phyloP scores from a whole-genome alignment of 2,888 invertebrate genomes.

The Nomada goodeniana region DNA sequence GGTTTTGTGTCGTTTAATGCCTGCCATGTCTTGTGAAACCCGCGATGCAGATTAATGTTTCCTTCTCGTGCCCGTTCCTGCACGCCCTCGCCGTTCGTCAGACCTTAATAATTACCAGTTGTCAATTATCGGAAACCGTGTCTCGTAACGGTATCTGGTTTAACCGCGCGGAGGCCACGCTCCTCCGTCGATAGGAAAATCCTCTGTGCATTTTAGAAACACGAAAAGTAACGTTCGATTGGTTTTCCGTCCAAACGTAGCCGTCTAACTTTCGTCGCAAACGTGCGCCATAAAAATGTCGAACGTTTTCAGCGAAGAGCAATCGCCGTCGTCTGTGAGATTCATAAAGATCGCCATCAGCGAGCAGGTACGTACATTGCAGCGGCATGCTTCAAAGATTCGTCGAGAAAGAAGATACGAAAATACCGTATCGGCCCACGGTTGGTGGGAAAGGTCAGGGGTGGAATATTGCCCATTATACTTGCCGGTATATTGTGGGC shows the following conservation, averaged over 20 bases:
- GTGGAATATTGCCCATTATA: slow-evolving; percentile 15
- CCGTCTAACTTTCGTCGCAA: too few relatives aligned
- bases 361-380: background rate
- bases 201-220: background rate
- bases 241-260: too few relatives aligned
- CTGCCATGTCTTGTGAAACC: slow-evolving; percentile 60
- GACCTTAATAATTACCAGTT: slow-evolving; percentile 54
- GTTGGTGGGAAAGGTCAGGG: slow-evolving; percentile 51
- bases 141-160: slow-evolving; percentile 17
- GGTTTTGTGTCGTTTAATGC: slow-evolving; percentile 61
- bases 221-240: too few relatives aligned
- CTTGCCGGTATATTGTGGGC: too few relatives aligned
- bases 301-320: background rate
- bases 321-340: background rate
- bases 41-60: slow-evolving; percentile 51
- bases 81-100: slow-evolving; percentile 48
- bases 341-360: background rate
- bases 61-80: slow-evolving; percentile 44
- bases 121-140: slow-evolving; percentile 46
- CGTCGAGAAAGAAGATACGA: background rate
- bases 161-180: background rate
- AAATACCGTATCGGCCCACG: background rate
- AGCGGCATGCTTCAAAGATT: background rate
- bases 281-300: too few relatives aligned
- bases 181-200: background rate